phyloP scores from a whole-genome alignment of 2,113 vertebrate species.

The Chrysemys picta region DNA sequence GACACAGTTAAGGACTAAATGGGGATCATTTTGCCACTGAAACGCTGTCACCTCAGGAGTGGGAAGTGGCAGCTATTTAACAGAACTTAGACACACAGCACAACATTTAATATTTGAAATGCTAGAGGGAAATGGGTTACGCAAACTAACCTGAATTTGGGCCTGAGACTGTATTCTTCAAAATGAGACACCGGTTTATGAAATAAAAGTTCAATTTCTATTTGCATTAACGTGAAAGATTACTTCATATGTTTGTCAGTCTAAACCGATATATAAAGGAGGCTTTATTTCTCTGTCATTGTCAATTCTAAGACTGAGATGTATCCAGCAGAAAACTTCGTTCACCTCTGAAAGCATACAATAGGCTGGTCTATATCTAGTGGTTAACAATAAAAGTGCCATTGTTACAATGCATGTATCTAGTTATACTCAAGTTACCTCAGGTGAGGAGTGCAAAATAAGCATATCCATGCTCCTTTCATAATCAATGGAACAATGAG shows the following conservation, averaged over 20 bases:
- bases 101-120: background rate
- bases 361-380: background rate
- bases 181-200: background rate
- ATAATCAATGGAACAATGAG: background rate
- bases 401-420: background rate
- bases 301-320: background rate
- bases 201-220: background rate
- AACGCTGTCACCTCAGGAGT: background rate
- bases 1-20: background rate
- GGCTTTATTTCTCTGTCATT: background rate
- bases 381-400: background rate
- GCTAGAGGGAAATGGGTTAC: background rate
- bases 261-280: background rate
- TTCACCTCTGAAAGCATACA: background rate
- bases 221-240: background rate
- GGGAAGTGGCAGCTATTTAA: background rate
- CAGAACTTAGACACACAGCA: background rate
- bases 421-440: background rate
- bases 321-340: accelerated
- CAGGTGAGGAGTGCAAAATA: background rate
- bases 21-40: background rate
- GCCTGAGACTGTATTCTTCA: background rate
- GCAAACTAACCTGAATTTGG: background rate
- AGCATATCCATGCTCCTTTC: background rate
- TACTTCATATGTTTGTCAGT: background rate